phyloP scores from a whole-genome alignment of 2,797 vertebrate genomes.

The Tachyglossus aculeatus region DNA sequence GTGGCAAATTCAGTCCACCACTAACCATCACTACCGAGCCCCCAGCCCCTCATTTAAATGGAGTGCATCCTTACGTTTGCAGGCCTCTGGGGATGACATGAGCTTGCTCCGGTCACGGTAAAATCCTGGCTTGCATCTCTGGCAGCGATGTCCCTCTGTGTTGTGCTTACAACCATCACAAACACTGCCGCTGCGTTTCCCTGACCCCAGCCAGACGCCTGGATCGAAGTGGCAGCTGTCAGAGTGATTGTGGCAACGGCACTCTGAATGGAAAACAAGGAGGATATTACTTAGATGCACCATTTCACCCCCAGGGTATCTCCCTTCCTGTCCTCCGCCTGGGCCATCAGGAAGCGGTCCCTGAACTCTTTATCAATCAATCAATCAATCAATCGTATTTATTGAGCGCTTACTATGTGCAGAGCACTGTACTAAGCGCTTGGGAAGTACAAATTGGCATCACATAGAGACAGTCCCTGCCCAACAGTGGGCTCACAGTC shows the following conservation, averaged over 20 bases:
- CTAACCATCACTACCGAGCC: no score
- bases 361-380: neutral
- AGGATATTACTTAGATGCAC: neutral
- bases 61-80: conserved; percentile 78
- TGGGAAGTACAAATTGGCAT: no score
- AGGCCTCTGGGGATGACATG: conserved; percentile 77
- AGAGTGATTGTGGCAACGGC: conserved; percentile 86
- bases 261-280: conserved; percentile 69
- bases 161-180: conserved; percentile 86
- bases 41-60: no score
- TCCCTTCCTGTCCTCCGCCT: neutral
- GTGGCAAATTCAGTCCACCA: no score
- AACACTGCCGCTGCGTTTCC: conserved; percentile 80
- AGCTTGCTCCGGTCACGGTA: conserved; percentile 76
- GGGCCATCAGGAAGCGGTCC: neutral
- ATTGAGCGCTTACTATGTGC: no score
- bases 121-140: conserved; percentile 83
- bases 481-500: no score
- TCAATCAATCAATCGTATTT: no score
- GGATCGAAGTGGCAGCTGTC: conserved; percentile 85
- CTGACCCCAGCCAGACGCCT: conserved; percentile 80
- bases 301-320: neutral
- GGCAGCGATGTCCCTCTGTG: conserved; percentile 84
- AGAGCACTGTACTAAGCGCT: no score
- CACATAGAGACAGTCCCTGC: no score